These are phyloP conservation scores for Agrilus mali DNA, from an alignment of 2,888 invertebrate species.

Conservation along the genomic window DNA sequence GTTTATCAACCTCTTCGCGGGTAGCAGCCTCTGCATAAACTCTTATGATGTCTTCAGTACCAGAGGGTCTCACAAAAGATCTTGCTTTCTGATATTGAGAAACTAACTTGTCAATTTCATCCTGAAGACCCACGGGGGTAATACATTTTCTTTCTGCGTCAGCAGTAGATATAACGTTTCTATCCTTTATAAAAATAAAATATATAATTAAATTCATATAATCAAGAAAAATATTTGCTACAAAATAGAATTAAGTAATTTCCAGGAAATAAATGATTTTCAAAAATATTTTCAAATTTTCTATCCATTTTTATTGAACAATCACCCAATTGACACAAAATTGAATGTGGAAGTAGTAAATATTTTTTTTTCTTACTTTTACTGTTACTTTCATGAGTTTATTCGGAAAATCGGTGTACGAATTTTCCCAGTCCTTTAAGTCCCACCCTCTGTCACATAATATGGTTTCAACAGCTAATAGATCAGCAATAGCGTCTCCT, in stretches of 20 bases:
- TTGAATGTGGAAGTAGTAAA: neutral
- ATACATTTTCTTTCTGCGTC: slow-evolving; percentile 78
- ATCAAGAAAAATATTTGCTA: too few species aligned
- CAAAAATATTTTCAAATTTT: neutral
- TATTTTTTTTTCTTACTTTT: slow-evolving; percentile 33
- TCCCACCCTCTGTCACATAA: slow-evolving; percentile 72
- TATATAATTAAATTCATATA: too few species aligned
- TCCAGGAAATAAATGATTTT: neutral
- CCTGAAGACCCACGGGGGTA: slow-evolving; percentile 73
- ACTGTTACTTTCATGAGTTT: slow-evolving; percentile 80
- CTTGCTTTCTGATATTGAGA: slow-evolving; percentile 57
- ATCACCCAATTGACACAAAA: too few species aligned
- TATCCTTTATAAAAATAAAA: slow-evolving; percentile 42
- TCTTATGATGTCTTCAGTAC: slow-evolving; percentile 92
- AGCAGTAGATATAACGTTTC: slow-evolving; percentile 71
- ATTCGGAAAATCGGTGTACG: slow-evolving; percentile 81
- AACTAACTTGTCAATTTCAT: slow-evolving; percentile 60
- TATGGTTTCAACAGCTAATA: slow-evolving; percentile 87
- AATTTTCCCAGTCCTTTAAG: slow-evolving; percentile 63
- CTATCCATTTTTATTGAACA: too few species aligned
- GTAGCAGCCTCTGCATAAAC: slow-evolving; percentile 92
- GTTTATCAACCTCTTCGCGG: slow-evolving; percentile 39
- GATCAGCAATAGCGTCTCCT: slow-evolving; percentile 94
- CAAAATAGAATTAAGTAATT: slow-evolving; percentile 1
- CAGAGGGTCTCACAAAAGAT: slow-evolving; percentile 89